Conservation (phyloP, 2,113 vertebrate species). For the Panthera uncia region DNA sequence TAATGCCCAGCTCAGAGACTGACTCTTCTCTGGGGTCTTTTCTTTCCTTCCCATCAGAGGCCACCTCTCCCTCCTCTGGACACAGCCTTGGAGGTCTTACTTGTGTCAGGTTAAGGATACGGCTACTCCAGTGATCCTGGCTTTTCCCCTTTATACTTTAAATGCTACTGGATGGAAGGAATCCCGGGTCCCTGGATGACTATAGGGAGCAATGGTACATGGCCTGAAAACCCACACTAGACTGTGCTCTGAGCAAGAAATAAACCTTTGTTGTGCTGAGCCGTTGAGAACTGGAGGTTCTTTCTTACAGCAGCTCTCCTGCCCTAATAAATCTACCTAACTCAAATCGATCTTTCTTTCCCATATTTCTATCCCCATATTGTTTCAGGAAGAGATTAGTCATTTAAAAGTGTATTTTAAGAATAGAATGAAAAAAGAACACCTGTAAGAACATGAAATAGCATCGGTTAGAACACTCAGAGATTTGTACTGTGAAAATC, state of each 20-base stretch:
- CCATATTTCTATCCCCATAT: not conserved
- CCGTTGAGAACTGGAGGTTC: not conserved
- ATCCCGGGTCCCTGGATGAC: not conserved
- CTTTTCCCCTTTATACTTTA: not conserved
- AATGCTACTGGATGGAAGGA: not conserved
- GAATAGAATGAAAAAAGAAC: not conserved
- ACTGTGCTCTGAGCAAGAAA: not conserved
- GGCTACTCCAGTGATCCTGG: not conserved
- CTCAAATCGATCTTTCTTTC: not conserved
- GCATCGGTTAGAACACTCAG: not conserved
- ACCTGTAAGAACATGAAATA: not conserved
- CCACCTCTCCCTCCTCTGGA: not conserved
- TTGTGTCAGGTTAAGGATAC: not conserved
- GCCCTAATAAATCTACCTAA: not conserved
- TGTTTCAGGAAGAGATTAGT: not conserved
- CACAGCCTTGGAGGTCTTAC: not conserved
- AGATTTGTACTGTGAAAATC: not conserved
- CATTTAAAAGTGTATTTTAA: not conserved
- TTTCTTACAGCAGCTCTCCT: not conserved
- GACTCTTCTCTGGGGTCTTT: not conserved
- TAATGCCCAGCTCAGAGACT: not conserved
- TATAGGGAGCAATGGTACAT: rapidly evolving
- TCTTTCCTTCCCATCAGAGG: not conserved
- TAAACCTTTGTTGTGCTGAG: not conserved
- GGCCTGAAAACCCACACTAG: not conserved